These are phyloP conservation scores for Sogatella furcifera DNA, from an alignment of 1,140 invertebrate species.

Conservation along the genomic window DNA sequence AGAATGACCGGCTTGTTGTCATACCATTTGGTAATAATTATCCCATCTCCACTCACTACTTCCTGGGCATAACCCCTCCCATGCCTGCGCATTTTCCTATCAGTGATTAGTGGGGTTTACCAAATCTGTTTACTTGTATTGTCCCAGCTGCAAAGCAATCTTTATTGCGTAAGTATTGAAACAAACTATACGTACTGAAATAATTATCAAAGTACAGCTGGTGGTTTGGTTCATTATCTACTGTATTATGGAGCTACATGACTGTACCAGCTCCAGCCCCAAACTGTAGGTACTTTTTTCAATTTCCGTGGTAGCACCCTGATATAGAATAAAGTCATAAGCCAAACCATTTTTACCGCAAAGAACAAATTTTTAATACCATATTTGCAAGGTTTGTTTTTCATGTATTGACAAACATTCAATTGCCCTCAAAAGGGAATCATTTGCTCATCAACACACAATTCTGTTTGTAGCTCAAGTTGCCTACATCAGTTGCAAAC, in stretches of 20 bases:
- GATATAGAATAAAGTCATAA: constrained; percentile 13
- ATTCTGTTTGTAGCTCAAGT: constrained; percentile 1
- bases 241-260: neutral
- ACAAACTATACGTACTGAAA: constrained; percentile 6
- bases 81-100: constrained; percentile 4
- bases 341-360: constrained; percentile 9
- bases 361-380: constrained; percentile 14
- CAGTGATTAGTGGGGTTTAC: constrained; percentile 7
- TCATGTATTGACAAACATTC: neutral
- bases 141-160: constrained; percentile 10
- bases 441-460: constrained; percentile 14
- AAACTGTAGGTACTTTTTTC: neutral
- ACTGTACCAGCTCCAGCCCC: constrained; percentile 2
- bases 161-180: constrained; percentile 6
- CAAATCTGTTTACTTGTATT: constrained; percentile 9
- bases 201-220: constrained; percentile 14
- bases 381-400: constrained; percentile 9
- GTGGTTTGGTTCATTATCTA: neutral
- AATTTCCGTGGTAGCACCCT: constrained; percentile 1
- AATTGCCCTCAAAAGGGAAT: constrained; percentile 9
- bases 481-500: neutral
- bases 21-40: constrained; percentile 15
- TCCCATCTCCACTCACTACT: constrained; percentile 12
- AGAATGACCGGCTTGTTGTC: constrained; percentile 11
- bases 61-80: constrained; percentile 7